These are phyloP conservation scores for Chirona hameri DNA, from an alignment of 2,888 invertebrate species.

Conservation along the genomic window DNA sequence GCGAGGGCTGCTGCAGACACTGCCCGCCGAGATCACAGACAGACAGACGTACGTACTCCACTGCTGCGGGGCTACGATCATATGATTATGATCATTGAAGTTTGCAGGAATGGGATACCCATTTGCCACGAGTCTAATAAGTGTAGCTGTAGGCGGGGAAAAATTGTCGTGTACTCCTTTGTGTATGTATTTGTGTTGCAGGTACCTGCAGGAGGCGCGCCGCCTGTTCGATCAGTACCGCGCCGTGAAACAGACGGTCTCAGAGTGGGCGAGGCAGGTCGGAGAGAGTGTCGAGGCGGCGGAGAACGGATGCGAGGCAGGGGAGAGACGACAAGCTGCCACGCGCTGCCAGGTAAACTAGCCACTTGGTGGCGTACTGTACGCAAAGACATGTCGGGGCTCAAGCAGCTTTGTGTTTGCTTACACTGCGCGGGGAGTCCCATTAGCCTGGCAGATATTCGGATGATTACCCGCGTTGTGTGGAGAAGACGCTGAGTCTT, in stretches of 20 bases:
- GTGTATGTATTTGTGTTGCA: background rate
- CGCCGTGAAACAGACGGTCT: background rate
- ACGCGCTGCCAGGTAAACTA: background rate
- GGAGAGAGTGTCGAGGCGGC: background rate
- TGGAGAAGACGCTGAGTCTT: no score
- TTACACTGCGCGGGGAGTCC: no score
- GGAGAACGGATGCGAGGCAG: background rate
- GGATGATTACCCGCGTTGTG: no score
- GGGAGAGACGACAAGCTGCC: background rate
- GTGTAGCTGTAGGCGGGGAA: no score
- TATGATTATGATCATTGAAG: no score
- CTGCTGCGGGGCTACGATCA: no score
- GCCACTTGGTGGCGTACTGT: background rate
- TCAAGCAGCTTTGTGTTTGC: no score
- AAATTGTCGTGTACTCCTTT: no score
- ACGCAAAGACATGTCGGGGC: no score
- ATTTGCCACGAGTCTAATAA: no score
- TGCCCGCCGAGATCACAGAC: conserved; percentile 76
- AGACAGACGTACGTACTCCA: conserved; percentile 61
- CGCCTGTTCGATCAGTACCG: conserved; percentile 65
- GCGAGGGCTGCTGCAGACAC: conserved; percentile 67
- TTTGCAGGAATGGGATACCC: no score
- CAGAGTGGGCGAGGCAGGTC: background rate
- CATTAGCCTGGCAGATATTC: no score
- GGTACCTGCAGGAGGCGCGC: conserved; percentile 54